Conservation (phyloP, 2,113 vertebrate species). For the Callipepla californica region DNA sequence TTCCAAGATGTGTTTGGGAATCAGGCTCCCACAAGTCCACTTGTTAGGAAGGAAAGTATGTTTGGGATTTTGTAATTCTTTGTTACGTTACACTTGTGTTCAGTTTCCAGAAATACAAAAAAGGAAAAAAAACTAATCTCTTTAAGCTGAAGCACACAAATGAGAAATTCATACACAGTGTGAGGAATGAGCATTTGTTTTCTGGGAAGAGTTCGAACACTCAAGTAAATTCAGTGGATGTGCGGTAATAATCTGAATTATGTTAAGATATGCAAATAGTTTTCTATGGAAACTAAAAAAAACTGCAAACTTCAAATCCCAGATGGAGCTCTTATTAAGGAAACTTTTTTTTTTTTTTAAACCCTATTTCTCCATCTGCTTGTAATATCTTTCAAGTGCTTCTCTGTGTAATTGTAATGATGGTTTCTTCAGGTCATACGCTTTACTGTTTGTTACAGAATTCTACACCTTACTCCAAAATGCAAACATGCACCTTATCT, state of each 20-base stretch:
- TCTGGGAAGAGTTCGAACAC: background rate
- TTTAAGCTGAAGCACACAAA: background rate
- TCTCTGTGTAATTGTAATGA: background rate
- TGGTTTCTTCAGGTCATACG: background rate
- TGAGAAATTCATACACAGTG: background rate
- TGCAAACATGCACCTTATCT: background rate
- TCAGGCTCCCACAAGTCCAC: background rate
- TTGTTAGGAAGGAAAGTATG: background rate
- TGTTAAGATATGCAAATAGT: conserved; percentile 51
- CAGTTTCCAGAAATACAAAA: background rate
- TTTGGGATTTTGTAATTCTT: background rate
- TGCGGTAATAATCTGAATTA: background rate
- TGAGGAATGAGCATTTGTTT: conserved; percentile 7
- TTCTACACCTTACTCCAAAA: background rate
- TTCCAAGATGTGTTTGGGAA: conserved; percentile 32
- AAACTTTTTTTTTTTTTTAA: conserved; percentile 29
- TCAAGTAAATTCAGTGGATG: background rate
- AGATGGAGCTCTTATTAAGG: conserved; percentile 69
- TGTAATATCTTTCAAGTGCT: background rate
- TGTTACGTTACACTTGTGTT: background rate
- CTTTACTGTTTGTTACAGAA: background rate
- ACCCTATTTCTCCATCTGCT: conserved; percentile 60
- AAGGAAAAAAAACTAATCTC: background rate
- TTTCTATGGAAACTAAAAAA: conserved; percentile 66
- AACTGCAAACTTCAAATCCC: conserved; percentile 34